phyloP scores from a whole-genome alignment of 2,888 invertebrate species.

The Limnephilus lunatus region DNA sequence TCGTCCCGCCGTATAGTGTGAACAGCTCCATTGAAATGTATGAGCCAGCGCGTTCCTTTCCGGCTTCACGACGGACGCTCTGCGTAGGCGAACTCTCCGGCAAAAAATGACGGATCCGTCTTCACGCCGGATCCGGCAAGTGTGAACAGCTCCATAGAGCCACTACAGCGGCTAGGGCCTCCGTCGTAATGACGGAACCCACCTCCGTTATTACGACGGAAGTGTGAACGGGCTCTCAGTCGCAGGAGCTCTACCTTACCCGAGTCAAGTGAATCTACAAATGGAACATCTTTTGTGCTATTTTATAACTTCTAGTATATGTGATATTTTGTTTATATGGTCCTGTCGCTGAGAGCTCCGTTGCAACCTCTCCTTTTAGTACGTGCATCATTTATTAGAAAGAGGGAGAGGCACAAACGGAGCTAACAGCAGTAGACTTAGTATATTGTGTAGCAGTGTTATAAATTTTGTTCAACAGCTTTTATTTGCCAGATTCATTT shows the following conservation, averaged over 20 bases:
- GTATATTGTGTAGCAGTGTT: neutral
- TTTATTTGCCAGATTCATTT: neutral
- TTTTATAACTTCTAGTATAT: constrained; percentile 2
- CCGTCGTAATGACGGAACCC: no score
- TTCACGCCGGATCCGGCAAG: no score
- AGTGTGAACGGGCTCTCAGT: no score
- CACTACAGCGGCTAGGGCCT: no score
- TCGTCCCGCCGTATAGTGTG: no score
- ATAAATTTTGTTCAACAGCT: neutral
- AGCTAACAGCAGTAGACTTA: neutral
- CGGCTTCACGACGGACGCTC: no score
- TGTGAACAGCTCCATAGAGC: no score
- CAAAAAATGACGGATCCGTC: no score
- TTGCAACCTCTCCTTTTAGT: neutral
- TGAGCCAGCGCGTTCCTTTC: no score
- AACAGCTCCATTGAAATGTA: no score
- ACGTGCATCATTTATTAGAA: neutral
- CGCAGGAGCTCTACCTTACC: neutral
- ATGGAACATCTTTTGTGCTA: neutral
- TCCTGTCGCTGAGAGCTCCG: neutral
- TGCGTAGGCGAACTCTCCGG: no score
- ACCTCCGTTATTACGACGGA: no score
- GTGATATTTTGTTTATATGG: neutral
- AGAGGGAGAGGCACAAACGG: neutral
- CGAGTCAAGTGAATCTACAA: neutral